Percentiles rank a stretch among this genome's conserved stretches.
Conservation (phyloP, 2,888 invertebrate genomes). For the Ichneumoninae sp. region DNA sequence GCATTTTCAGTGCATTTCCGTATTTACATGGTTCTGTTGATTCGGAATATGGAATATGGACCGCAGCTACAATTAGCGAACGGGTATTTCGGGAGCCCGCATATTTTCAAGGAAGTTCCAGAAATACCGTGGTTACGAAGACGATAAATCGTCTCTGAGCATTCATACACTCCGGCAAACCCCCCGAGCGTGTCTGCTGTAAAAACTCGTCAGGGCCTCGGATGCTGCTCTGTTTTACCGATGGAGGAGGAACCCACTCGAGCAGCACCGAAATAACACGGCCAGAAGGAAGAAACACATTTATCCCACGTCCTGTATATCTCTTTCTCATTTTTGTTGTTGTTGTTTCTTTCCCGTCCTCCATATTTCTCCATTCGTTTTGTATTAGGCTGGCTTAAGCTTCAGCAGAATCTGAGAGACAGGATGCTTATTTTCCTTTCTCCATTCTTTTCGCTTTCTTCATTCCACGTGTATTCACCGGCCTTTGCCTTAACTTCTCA, state of each 20-base stretch:
- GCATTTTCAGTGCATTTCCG: background rate
- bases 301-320: background rate
- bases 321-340: slow-evolving; percentile 9
- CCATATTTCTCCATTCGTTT: slow-evolving; percentile 28
- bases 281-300: slow-evolving; percentile 30
- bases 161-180: slow-evolving; percentile 21
- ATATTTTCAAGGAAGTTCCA: background rate
- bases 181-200: background rate
- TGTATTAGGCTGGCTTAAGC: slow-evolving; percentile 26
- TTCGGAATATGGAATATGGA: background rate
- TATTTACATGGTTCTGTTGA: background rate
- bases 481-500: slow-evolving; percentile 32
- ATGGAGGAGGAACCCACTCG: background rate
- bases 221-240: background rate
- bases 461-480: background rate
- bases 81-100: no score
- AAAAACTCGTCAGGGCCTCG: slow-evolving; percentile 5
- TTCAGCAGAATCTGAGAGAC: slow-evolving; percentile 26
- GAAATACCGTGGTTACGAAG: background rate
- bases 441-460: slow-evolving; percentile 12
- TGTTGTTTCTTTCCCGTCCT: background rate
- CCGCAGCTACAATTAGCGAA: no score
- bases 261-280: background rate
- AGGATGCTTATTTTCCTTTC: slow-evolving; percentile 35
- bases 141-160: slow-evolving; percentile 30